Percentiles rank a stretch among this genome's conserved stretches.
These are phyloP conservation scores for Mobula birostris DNA, from an alignment of 2,113 vertebrate genomes.

Conservation along the genomic window DNA sequence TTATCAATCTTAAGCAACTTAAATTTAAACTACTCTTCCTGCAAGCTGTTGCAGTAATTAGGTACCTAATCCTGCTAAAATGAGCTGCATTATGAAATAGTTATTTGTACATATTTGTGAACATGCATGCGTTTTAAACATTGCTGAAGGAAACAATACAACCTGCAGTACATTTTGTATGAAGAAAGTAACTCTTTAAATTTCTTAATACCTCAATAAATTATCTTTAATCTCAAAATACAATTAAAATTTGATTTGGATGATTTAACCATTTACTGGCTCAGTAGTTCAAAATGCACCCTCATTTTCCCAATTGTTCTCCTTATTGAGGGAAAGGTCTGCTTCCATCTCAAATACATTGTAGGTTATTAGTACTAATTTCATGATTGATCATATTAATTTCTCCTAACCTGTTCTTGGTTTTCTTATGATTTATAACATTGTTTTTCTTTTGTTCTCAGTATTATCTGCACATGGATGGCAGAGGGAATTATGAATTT, in stretches of 20 bases:
- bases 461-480: conserved; percentile 96
- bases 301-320: no score
- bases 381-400: not conserved
- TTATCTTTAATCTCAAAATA: no score
- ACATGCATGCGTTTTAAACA: not conserved
- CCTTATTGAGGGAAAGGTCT: no score
- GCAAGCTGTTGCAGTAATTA: not conserved
- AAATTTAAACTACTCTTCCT: not conserved
- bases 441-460: conserved; percentile 46
- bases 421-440: not conserved
- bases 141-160: no score
- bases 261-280: no score
- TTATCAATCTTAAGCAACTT: not conserved
- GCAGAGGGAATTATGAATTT: conserved; percentile 91
- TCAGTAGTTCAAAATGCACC: no score
- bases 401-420: not conserved
- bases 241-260: no score
- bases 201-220: no score
- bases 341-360: not conserved
- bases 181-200: no score
- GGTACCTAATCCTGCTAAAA: not conserved
- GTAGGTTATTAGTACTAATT: no score
- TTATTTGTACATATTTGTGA: not conserved
- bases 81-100: not conserved
- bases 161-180: no score